These are phyloP conservation scores for Crocuta crocuta DNA, from an alignment of 2,113 vertebrate species.

Conservation along the genomic window DNA sequence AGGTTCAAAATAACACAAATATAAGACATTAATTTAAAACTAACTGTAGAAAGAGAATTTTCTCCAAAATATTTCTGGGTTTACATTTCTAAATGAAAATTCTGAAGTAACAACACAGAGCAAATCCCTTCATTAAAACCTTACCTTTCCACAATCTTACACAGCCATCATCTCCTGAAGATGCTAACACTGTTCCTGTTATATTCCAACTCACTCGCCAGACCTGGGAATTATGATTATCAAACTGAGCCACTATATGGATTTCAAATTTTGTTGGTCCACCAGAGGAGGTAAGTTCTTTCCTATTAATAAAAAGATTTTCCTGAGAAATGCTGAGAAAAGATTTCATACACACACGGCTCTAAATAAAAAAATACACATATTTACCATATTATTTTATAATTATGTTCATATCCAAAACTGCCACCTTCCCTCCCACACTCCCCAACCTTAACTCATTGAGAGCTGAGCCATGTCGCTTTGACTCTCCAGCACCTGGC, in stretches of 20 bases:
- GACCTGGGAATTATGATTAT: constrained; percentile 98
- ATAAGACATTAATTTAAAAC: constrained; percentile 19
- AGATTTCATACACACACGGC: not conserved
- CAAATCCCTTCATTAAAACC: constrained; percentile 10
- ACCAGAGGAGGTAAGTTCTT: constrained; percentile 92
- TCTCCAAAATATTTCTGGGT: not conserved
- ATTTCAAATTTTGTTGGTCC: constrained; percentile 97
- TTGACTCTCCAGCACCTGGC: not conserved
- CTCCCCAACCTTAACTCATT: not conserved
- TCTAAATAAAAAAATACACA: constrained; percentile 5
- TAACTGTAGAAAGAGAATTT: not conserved
- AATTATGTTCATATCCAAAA: not conserved
- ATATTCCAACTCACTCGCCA: constrained; percentile 99
- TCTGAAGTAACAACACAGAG: constrained; percentile 8
- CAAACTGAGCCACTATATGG: constrained; percentile 97
- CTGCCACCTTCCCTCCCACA: not conserved
- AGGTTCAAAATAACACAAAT: constrained; percentile 24
- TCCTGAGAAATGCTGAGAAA: not conserved
- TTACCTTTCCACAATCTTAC: constrained; percentile 99
- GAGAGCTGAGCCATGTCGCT: not conserved
- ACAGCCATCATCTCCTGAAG: constrained; percentile 98
- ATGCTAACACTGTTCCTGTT: constrained; percentile 97
- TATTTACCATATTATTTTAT: not conserved
- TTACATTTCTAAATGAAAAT: constrained; percentile 41
- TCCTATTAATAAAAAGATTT: constrained; percentile 87